Conservation (phyloP, 64 coral and sea anemone genomes). For the Platygyra sinensis region DNA sequence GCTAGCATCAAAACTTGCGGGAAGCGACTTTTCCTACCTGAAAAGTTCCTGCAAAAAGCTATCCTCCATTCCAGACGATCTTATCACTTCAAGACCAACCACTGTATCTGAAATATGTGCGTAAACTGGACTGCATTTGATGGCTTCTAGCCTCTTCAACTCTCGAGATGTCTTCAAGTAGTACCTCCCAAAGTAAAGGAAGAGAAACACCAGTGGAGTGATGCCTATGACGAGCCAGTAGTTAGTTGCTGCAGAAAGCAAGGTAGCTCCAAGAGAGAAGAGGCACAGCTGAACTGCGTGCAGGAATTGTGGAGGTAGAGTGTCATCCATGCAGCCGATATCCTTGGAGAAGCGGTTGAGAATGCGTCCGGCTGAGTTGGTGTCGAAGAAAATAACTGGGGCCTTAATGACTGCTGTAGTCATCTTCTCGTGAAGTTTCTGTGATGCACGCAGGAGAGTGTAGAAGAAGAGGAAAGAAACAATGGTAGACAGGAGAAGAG, state of each 20-base stretch:
- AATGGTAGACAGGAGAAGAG: constrained; percentile 19
- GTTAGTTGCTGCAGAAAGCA: constrained; percentile 41
- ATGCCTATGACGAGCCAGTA: constrained; percentile 48
- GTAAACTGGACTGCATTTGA: constrained; percentile 53
- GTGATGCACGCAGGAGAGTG: constrained; percentile 40
- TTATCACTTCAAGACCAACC: constrained; percentile 41
- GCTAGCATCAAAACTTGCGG: background rate
- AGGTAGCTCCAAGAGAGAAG: background rate
- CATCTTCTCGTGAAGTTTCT: constrained; percentile 67
- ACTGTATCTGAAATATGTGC: constrained; percentile 40
- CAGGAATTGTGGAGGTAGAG: constrained; percentile 33
- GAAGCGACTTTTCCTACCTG: constrained; percentile 1
- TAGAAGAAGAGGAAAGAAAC: constrained; percentile 48
- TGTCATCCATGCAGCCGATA: constrained; percentile 54
- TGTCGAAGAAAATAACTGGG: constrained; percentile 73
- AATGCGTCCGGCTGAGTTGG: constrained; percentile 61
- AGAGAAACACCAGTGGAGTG: constrained; percentile 7
- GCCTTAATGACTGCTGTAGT: constrained; percentile 56
- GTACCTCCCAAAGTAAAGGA: constrained; percentile 32
- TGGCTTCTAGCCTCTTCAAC: constrained; percentile 60
- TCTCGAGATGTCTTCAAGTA: constrained; percentile 52
- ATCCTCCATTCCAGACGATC: constrained; percentile 35
- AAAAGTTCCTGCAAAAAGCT: constrained; percentile 13
- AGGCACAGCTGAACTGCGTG: constrained; percentile 35
- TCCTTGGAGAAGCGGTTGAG: constrained; percentile 74